Percentiles rank a stretch among this genome's conserved stretches.
These are phyloP conservation scores for Lycodopsis pacificus DNA, from an alignment of 2,797 vertebrate species.

Conservation along the genomic window DNA sequence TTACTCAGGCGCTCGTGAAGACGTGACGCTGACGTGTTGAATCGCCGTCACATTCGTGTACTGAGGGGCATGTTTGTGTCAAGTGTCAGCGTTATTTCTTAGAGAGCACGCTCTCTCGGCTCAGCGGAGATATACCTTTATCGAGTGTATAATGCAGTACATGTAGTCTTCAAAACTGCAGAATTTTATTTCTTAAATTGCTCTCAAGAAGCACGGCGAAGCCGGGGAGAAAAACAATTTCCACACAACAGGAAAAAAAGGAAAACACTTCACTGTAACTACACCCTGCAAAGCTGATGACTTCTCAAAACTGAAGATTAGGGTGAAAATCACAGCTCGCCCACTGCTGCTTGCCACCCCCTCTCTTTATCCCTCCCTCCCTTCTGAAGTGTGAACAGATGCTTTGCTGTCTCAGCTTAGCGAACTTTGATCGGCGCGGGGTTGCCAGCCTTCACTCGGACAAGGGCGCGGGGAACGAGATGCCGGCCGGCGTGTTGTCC, in stretches of 20 bases:
- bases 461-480: constrained; percentile 70
- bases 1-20: background rate
- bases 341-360: constrained; percentile 12
- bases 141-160: constrained; percentile 8
- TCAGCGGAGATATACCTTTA: constrained; percentile 32
- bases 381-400: constrained; percentile 68
- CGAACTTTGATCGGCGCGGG: constrained; percentile 69
- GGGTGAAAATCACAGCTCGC: constrained; percentile 46
- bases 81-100: background rate
- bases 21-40: background rate
- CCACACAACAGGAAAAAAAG: constrained; percentile 36
- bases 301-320: constrained; percentile 69
- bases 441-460: constrained; percentile 67
- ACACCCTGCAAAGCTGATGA: constrained; percentile 71
- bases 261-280: constrained; percentile 64
- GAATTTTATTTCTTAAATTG: constrained; percentile 51
- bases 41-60: background rate
- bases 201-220: constrained; percentile 43
- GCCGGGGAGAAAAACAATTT: constrained; percentile 58
- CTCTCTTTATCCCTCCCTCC: background rate
- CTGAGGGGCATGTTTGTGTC: background rate
- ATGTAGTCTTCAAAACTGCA: constrained; percentile 44
- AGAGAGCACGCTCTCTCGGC: background rate
- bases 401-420: constrained; percentile 71
- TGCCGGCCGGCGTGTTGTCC: constrained; percentile 62